Conservation (phyloP, 2,113 vertebrate genomes). For the Tamias sibiricus region DNA sequence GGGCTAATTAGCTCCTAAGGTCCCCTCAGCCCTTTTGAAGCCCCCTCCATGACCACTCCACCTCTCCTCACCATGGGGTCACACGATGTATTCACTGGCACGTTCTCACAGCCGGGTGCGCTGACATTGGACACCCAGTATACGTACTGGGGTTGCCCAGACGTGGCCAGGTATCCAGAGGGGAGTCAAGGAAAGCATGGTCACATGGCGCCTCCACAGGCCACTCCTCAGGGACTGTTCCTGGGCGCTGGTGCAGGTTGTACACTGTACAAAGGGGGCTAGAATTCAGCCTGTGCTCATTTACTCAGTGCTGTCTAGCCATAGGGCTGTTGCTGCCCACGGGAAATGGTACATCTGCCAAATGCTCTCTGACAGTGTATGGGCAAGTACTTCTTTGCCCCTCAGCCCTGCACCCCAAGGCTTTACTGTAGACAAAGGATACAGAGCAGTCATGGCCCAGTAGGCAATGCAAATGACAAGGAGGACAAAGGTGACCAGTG, state of each 20-base stretch:
- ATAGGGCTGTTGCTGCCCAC: not conserved
- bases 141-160: conserved; percentile 89
- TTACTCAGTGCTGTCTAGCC: not conserved
- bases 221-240: not conserved
- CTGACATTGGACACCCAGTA: conserved; percentile 85
- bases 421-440: conserved; percentile 86
- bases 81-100: conserved; percentile 84
- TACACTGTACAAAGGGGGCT: not conserved
- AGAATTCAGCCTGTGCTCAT: not conserved
- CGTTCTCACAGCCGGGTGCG: conserved; percentile 64
- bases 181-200: conserved; percentile 63
- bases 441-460: conserved; percentile 93
- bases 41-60: not conserved
- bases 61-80: conserved; percentile 86
- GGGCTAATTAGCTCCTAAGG: not conserved
- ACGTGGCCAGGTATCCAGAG: conserved; percentile 91
- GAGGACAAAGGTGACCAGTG: conserved; percentile 92
- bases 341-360: not conserved
- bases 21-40: not conserved
- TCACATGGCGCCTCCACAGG: not conserved
- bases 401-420: rapidly evolving
- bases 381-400: not conserved
- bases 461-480: conserved; percentile 92
- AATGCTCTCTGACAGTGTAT: not conserved
- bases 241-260: not conserved